A percentile compares a stretch with the other conserved stretches of the same genome.
These are phyloP conservation scores for Drosophila picticornis DNA, from an alignment of 2,888 invertebrate species.

Conservation along the genomic window DNA sequence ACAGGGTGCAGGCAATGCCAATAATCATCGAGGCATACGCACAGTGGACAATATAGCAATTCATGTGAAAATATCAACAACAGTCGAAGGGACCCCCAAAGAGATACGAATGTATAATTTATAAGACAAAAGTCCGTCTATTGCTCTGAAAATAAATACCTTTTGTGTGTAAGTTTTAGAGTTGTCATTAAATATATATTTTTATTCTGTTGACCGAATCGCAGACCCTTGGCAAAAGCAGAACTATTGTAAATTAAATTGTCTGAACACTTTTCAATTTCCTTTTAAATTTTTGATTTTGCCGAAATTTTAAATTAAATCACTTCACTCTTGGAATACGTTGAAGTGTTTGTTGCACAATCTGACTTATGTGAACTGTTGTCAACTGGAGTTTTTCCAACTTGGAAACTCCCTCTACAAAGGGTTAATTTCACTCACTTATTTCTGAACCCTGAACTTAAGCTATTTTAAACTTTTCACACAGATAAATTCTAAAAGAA, in stretches of 20 bases:
- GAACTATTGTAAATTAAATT: background rate
- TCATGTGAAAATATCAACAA: background rate
- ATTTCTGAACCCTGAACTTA: background rate
- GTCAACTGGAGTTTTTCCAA: background rate
- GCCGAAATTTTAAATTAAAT: background rate
- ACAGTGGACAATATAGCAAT: conserved; percentile 19
- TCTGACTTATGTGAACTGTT: background rate
- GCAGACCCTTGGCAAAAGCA: background rate
- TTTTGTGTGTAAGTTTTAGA: background rate
- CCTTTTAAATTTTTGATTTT: background rate
- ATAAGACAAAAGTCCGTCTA: background rate
- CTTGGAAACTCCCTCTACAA: background rate
- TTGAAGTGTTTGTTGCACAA: background rate
- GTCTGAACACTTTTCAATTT: no score
- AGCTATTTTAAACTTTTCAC: background rate
- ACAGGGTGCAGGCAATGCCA: conserved; percentile 37
- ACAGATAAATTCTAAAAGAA: background rate
- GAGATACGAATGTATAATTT: background rate
- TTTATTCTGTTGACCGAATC: background rate
- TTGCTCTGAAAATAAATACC: background rate
- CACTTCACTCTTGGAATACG: background rate
- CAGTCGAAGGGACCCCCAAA: background rate
- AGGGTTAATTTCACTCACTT: background rate
- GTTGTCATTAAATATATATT: background rate
- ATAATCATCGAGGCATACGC: conserved; percentile 10